These are phyloP conservation scores for Hydractinia symbiolongicarpus DNA, from an alignment of 30 jellyfish, hydroid and myxozoan species.

Conservation along the genomic window DNA sequence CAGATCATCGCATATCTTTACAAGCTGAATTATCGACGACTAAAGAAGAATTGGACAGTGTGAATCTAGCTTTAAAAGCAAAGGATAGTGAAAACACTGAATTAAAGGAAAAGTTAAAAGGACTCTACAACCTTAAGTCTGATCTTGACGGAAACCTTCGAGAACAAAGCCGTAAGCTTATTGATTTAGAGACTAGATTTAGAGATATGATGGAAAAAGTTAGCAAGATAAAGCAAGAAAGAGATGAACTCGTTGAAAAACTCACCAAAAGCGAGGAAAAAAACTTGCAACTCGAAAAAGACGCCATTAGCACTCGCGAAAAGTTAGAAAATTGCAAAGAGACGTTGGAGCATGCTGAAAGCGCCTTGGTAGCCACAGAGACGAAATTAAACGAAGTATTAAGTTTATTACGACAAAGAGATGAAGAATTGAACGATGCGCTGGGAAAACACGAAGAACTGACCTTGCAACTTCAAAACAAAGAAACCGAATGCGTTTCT, in stretches of 20 bases:
- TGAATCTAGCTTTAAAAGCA: background rate
- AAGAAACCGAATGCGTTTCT: background rate
- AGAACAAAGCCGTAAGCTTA: background rate
- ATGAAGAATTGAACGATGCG: background rate
- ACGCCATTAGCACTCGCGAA: no score
- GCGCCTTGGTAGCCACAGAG: no score
- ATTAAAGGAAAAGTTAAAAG: background rate
- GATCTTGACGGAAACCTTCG: background rate
- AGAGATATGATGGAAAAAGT: background rate
- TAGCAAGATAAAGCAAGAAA: no score
- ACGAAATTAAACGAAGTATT: no score
- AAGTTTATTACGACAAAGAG: background rate
- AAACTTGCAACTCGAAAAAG: no score
- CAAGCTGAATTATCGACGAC: background rate
- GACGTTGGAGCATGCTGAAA: no score
- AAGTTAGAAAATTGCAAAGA: no score
- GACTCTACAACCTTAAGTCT: background rate
- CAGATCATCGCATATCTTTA: background rate
- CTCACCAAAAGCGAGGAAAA: no score
- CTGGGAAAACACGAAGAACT: background rate
- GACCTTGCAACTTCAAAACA: background rate
- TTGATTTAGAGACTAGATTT: background rate
- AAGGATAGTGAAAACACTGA: background rate
- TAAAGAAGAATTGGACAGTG: background rate
- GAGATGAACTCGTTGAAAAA: no score